Conservation (phyloP, 2,888 invertebrate species). For the Oscheius onirici region DNA sequence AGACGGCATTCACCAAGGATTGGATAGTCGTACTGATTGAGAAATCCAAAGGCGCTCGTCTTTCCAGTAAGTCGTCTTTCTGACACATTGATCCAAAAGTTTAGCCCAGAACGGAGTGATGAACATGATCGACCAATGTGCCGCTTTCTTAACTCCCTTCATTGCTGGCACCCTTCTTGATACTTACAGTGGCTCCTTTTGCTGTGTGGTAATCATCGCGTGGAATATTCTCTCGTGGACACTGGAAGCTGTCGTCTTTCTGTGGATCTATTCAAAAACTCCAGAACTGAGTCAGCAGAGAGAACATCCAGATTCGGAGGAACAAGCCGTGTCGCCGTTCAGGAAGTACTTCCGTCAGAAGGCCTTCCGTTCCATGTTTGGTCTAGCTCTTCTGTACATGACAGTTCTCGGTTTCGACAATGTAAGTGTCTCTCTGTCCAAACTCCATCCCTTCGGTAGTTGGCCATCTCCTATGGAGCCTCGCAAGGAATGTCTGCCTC, state of each 20-base stretch:
- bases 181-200: conserved; percentile 8
- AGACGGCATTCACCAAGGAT: conserved; percentile 64
- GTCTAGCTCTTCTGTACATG: conserved; percentile 62
- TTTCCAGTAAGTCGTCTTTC: conserved; percentile 43
- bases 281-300: conserved; percentile 31
- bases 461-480: conserved; percentile 59
- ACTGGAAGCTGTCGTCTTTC: conserved; percentile 50
- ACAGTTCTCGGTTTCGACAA: conserved; percentile 69
- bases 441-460: conserved; percentile 39
- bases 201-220: conserved; percentile 38
- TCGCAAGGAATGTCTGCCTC: conserved; percentile 55
- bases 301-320: neutral
- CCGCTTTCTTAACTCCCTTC: conserved; percentile 54
- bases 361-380: conserved; percentile 58
- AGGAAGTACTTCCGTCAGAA: conserved; percentile 47
- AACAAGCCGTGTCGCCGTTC: conserved; percentile 13
- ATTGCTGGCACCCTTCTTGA: conserved; percentile 52
- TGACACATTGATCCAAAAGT: neutral
- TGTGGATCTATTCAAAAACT: conserved; percentile 47
- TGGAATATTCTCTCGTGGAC: conserved; percentile 65
- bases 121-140: conserved; percentile 56
- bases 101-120: conserved; percentile 57
- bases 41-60: conserved; percentile 34
- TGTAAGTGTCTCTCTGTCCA: conserved; percentile 33
- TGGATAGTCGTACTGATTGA: conserved; percentile 64